Percentiles rank a stretch among this genome's conserved stretches.
These are phyloP conservation scores for Melanophora roralis DNA, from an alignment of 2,888 invertebrate genomes.

Conservation along the genomic window DNA sequence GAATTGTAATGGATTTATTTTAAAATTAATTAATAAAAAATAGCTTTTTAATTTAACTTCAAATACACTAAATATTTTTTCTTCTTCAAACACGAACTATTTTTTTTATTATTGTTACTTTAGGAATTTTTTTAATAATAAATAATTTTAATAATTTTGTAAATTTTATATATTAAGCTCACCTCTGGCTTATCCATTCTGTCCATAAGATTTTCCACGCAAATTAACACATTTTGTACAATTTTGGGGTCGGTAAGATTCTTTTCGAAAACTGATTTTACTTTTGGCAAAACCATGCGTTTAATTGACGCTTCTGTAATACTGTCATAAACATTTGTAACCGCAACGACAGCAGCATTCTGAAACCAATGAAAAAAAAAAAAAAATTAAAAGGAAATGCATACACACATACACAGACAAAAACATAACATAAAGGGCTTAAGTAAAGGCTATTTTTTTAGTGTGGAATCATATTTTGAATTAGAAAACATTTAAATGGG, in stretches of 20 bases:
- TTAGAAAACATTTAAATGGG: too few relatives aligned
- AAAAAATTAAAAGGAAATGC: background rate
- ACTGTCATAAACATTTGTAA: constrained; percentile 89
- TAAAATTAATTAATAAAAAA: too few relatives aligned
- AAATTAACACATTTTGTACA: constrained; percentile 86
- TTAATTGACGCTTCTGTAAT: constrained; percentile 89
- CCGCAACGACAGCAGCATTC: constrained; percentile 93
- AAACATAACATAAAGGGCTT: background rate
- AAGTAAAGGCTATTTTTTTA: background rate
- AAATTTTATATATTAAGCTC: constrained; percentile 25
- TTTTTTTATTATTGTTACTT: background rate
- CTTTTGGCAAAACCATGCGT: constrained; percentile 88
- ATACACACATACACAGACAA: background rate
- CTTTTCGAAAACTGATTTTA: constrained; percentile 88
- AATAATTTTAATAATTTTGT: background rate
- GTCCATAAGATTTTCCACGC: constrained; percentile 88
- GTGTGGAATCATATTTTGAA: too few relatives aligned
- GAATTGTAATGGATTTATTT: background rate
- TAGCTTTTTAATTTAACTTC: too few relatives aligned
- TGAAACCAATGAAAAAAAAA: constrained; percentile 76
- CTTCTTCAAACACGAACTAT: background rate
- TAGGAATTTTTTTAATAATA: background rate
- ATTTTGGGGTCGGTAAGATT: constrained; percentile 88
- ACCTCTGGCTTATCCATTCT: constrained; percentile 89
- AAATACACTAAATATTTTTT: too few relatives aligned